Evolutionary conservation across 2,888 invertebrate species (phyloP).

Genomic region (Shargacucullia verbasci): DNA sequence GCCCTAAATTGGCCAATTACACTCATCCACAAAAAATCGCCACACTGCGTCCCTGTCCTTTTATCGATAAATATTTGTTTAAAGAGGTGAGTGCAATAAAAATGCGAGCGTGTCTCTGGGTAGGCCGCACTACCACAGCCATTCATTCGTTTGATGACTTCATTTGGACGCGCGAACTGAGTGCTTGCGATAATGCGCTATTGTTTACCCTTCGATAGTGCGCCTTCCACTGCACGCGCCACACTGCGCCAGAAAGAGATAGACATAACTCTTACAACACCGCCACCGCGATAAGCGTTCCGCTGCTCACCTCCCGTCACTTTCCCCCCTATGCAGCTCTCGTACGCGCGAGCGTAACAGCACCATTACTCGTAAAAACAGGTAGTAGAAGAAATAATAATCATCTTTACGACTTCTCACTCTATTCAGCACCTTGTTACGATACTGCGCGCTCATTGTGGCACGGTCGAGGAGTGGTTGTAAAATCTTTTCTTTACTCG

Average conservation of each 20-base stretch:
- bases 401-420: slow-evolving; percentile 90
- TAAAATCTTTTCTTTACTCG: slow-evolving; percentile 89
- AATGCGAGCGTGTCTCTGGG: slow-evolving; percentile 83
- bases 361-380: slow-evolving; percentile 86
- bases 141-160: slow-evolving; percentile 89
- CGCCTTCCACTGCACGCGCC: slow-evolving; percentile 85
- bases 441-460: slow-evolving; percentile 89
- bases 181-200: slow-evolving; percentile 88
- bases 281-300: slow-evolving; percentile 71
- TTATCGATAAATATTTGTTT: slow-evolving; percentile 82
- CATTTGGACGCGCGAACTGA: slow-evolving; percentile 86
- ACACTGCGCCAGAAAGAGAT: slow-evolving; percentile 81
- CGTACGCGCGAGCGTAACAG: slow-evolving; percentile 75
- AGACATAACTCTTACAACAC: slow-evolving; percentile 67
- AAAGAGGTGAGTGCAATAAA: slow-evolving; percentile 85
- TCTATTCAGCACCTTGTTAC: slow-evolving; percentile 90
- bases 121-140: slow-evolving; percentile 81
- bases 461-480: slow-evolving; percentile 86
- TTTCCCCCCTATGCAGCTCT: slow-evolving; percentile 64
- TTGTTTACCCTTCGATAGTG: slow-evolving; percentile 89
- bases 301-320: slow-evolving; percentile 74
- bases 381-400: slow-evolving; percentile 90
- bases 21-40: slow-evolving; percentile 63
- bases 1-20: slow-evolving; percentile 61
- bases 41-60: slow-evolving; percentile 55